These are phyloP conservation scores for Grantiella picta DNA, from an alignment of 2,113 vertebrate genomes.

Conservation along the genomic window DNA sequence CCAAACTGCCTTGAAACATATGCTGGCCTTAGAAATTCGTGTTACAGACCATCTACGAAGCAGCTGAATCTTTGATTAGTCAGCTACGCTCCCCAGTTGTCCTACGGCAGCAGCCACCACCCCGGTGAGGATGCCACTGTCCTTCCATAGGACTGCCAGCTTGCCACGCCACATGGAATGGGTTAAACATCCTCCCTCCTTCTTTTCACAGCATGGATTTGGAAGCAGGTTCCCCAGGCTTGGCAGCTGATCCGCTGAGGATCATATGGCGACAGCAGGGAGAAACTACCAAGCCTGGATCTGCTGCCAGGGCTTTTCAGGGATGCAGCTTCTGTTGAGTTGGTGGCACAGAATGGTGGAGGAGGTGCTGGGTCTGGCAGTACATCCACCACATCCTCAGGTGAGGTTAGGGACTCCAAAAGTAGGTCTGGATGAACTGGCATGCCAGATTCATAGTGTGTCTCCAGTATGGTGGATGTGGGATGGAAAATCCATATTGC, in stretches of 20 bases:
- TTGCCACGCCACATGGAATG: neutral
- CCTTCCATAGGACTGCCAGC: neutral
- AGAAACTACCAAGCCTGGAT: neutral
- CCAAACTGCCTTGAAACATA: neutral
- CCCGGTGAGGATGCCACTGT: accelerated
- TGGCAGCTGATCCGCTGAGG: neutral
- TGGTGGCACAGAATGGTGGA: neutral
- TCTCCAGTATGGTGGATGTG: accelerated
- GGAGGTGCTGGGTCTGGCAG: neutral
- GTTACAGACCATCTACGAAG: neutral
- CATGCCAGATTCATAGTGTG: neutral
- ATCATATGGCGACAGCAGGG: neutral
- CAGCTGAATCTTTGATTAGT: neutral
- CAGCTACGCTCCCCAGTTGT: neutral
- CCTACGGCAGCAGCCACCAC: neutral
- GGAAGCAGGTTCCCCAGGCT: neutral
- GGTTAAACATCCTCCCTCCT: neutral
- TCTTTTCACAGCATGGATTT: neutral
- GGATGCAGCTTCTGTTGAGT: neutral
- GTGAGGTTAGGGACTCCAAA: neutral
- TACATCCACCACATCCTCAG: neutral
- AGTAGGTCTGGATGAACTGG: neutral
- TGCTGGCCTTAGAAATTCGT: neutral
- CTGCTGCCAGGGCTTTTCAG: neutral
- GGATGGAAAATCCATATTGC: neutral